Evolutionary conservation across 2,113 vertebrate species (phyloP), one percentile per base, ranked within the genome.

Genomic region (Lanius collurio): DNA sequence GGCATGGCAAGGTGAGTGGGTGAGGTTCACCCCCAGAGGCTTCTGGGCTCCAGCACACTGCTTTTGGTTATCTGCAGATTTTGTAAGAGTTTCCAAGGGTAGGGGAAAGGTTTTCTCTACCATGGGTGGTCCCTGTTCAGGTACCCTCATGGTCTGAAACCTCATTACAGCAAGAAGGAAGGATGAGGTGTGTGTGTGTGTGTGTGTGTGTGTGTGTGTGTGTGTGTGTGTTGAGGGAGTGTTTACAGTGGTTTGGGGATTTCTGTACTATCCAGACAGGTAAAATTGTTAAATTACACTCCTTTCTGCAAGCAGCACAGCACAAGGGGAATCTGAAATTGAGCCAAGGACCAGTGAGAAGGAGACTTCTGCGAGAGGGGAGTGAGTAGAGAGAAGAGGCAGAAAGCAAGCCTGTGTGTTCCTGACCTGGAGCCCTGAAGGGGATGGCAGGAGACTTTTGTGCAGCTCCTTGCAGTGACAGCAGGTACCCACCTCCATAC

Each of bases 121-220:
- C 49, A 19, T 65, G 82, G 88, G 94, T 95, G 92, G 92, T 96
- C 95, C 35, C 35, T 83, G 42, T 73, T 56, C 67, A 73, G 37
- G 63, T 57, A 69, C 12, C 1, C 0, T 81, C 31, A 20, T 6
- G 15, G n/a, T n/a, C 57, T 91, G 62, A 71, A 84, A 42, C 15
- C 17, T 60, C 1, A 0, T 27, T 53, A 41, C 28, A 33, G 35
- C 26, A 10, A 65, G 60, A 80, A 52, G 6, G 41, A 65, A 23
- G 24, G 60, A 47, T 64, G 55, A 83, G 22, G 7, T 13, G 0
- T 15, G 14, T 59, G 15, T 18, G 17, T 23, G 14, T 46, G 23
- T 28, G 23, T 27, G 28, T 64, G 28, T 64, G 9, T 42, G 28
- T 41, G 12, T 30, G 60, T 41, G 26, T 30, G 10, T 46, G 15